Conservation (phyloP, 2,113 vertebrate species). For the Xenopus laevis region DNA sequence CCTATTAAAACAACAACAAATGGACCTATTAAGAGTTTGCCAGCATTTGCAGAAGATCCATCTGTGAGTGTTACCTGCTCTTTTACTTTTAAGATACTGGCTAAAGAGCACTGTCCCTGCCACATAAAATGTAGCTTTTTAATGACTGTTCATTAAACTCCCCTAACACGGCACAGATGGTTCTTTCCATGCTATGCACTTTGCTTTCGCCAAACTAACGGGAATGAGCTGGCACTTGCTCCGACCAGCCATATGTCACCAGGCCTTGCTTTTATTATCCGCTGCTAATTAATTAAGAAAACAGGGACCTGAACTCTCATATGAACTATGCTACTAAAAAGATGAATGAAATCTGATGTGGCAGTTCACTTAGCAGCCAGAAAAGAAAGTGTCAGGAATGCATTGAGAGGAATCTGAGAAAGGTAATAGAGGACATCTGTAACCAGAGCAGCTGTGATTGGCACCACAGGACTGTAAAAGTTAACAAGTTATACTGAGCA, state of each 20-base stretch:
- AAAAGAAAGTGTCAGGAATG: neutral
- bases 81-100: no score
- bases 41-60: no score
- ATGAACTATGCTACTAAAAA: conserved; percentile 18
- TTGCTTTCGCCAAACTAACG: conserved; percentile 14
- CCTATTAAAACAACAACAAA: no score
- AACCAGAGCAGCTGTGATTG: neutral
- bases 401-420: neutral
- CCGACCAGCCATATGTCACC: conserved; percentile 25
- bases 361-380: conserved; percentile 1
- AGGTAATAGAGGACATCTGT: neutral
- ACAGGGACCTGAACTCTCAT: conserved; percentile 5
- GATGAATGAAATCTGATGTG: conserved; percentile 26
- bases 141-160: conserved; percentile 14
- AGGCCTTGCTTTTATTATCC: conserved; percentile 12
- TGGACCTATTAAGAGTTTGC: no score
- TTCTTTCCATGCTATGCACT: neutral
- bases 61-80: no score
- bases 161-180: conserved; percentile 2
- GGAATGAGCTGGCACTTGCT: conserved; percentile 25
- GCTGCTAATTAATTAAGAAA: conserved; percentile 26
- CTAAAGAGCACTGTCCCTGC: neutral
- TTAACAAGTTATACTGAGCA: no score
- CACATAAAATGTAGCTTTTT: neutral
- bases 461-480: neutral